Evolutionary conservation across 2,113 vertebrate species (phyloP).

Genomic region (Cyphomyrus discorhynchus): DNA sequence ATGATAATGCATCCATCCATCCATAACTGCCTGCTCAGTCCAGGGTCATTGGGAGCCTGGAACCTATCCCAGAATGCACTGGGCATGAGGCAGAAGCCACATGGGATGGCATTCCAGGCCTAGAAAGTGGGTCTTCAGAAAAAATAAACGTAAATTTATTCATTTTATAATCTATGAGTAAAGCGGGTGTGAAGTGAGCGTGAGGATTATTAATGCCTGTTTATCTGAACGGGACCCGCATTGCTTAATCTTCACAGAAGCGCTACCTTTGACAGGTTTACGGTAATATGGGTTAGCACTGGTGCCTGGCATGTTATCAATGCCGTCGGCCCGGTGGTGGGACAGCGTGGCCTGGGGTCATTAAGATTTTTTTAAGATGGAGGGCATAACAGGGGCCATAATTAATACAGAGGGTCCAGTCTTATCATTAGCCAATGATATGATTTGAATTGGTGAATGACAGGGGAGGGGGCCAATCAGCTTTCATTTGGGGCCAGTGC

Average conservation of each 20-base stretch:
- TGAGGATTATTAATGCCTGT: conserved; percentile 1
- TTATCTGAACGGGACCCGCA: not conserved
- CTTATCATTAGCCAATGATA: not conserved
- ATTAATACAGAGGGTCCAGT: not conserved
- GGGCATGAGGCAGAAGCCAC: not conserved
- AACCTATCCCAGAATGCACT: not conserved
- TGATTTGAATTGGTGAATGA: not conserved
- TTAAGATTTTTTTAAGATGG: not conserved
- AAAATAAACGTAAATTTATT: not conserved
- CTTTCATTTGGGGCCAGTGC: not conserved
- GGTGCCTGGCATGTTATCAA: not conserved
- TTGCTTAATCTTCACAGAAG: conserved; percentile 34
- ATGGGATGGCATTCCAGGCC: not conserved
- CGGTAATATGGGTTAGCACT: conserved; percentile 7
- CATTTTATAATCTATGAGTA: not conserved
- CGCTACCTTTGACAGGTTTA: conserved; percentile 57
- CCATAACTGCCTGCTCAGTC: not conserved
- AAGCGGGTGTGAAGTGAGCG: not conserved
- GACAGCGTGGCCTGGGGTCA: not conserved
- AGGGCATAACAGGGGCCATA: not conserved
- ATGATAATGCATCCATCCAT: conserved; percentile 3
- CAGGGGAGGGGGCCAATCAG: not conserved
- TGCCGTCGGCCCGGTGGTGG: not conserved
- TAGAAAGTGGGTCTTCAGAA: not conserved
- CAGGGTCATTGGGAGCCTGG: not conserved